These are phyloP conservation scores for Seriola quinqueradiata DNA, from an alignment of 2,113 vertebrate genomes.

Conservation along the genomic window DNA sequence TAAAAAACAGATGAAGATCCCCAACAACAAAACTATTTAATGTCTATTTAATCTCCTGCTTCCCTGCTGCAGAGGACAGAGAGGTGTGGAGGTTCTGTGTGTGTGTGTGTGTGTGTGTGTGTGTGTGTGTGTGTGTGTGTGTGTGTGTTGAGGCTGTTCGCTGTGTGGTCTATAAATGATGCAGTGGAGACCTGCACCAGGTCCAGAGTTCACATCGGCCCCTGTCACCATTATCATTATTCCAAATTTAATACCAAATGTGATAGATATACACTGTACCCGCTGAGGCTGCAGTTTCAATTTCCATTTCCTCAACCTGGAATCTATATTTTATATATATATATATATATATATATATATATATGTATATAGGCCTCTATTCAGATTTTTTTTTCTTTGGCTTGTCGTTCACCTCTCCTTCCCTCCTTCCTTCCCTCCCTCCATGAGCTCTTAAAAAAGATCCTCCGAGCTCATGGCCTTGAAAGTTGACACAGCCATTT, in stretches of 20 bases:
- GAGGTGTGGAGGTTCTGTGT: not conserved
- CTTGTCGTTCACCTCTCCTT: not conserved
- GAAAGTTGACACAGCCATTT: conserved; percentile 34
- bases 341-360: not conserved
- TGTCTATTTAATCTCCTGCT: too few relatives aligned
- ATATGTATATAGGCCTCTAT: too few relatives aligned
- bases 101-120: not conserved
- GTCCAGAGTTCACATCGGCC: conserved; percentile 42
- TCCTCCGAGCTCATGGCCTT: not conserved
- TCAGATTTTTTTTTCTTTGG: conserved; percentile 6
- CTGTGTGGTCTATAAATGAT: conserved; percentile 49
- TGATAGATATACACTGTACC: conserved; percentile 26
- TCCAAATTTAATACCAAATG: conserved; percentile 46
- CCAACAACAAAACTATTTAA: too few relatives aligned
- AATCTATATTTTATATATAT: conserved; percentile 38
- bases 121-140: not conserved
- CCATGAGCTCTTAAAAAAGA: conserved; percentile 46
- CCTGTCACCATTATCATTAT: conserved; percentile 54
- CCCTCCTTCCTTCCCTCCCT: not conserved
- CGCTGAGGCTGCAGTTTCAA: conserved; percentile 46
- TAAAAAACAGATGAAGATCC: too few relatives aligned
- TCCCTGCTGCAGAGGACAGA: not conserved
- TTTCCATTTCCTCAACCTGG: conserved; percentile 59
- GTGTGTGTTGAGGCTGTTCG: conserved; percentile 1
- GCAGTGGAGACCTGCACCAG: conserved; percentile 27